Evolutionary conservation across 2,113 vertebrate species (phyloP).

Genomic region (Psilopsiagon aymara): DNA sequence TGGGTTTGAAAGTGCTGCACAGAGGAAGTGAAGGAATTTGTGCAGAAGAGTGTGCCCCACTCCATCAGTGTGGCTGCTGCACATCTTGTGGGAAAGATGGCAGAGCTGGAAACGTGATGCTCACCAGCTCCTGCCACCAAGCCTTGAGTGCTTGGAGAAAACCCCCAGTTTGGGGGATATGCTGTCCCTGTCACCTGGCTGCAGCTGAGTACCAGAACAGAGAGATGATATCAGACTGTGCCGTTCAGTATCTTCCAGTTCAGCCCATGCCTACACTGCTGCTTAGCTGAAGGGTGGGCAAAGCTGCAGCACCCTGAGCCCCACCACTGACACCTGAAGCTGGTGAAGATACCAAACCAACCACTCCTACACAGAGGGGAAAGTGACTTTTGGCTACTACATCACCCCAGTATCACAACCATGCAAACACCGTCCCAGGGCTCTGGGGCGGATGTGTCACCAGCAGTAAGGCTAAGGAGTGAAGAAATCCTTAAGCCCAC

Average conservation of each 20-base stretch:
- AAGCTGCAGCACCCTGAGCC: not conserved
- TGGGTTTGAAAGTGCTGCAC: not conserved
- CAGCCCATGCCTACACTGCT: accelerated
- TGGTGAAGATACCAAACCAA: not conserved
- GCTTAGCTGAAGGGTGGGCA: not conserved
- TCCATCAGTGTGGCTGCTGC: not conserved
- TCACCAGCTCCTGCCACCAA: not conserved
- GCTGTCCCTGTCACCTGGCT: not conserved
- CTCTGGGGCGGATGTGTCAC: too few relatives aligned
- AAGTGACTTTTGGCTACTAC: not conserved
- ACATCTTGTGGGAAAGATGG: not conserved
- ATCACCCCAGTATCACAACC: not conserved
- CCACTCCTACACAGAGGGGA: not conserved
- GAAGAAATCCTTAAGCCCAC: not conserved
- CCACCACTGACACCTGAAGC: not conserved
- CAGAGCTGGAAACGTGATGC: not conserved
- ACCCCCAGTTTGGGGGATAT: not conserved
- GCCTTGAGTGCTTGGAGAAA: not conserved
- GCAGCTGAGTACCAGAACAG: not conserved
- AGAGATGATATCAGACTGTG: not conserved
- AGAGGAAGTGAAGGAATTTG: not conserved
- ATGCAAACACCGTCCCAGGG: not conserved
- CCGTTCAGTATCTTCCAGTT: accelerated
- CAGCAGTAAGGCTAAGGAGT: not conserved
- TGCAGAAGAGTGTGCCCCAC: accelerated